These are phyloP conservation scores for Mesoligia furuncula DNA, from an alignment of 2,888 invertebrate genomes.

Conservation along the genomic window DNA sequence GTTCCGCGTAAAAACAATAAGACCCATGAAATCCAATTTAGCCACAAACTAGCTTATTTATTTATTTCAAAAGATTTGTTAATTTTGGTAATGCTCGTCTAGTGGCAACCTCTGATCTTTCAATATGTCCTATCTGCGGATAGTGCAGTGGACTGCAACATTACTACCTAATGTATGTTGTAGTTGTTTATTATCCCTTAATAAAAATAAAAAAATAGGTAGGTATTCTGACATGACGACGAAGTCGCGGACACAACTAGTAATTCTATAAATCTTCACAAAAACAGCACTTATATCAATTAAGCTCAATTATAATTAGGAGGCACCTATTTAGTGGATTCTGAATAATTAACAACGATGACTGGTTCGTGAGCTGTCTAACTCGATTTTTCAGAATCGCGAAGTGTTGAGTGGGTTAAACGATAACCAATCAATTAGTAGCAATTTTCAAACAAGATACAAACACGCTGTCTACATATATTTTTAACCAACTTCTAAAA, in stretches of 20 bases:
- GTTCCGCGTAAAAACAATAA: too few relatives aligned
- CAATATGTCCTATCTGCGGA: too few relatives aligned
- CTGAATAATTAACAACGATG: constrained; percentile 18
- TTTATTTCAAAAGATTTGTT: too few relatives aligned
- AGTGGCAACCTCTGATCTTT: too few relatives aligned
- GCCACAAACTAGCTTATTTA: too few relatives aligned
- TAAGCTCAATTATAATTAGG: constrained; percentile 25
- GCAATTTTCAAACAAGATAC: background rate
- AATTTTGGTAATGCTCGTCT: too few relatives aligned
- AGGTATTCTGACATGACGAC: background rate
- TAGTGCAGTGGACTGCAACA: too few relatives aligned
- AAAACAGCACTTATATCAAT: constrained; percentile 14
- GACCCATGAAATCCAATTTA: too few relatives aligned
- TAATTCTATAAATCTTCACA: constrained; percentile 13
- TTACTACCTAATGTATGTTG: too few relatives aligned
- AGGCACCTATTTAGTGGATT: constrained; percentile 4
- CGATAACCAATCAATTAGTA: constrained; percentile 27
- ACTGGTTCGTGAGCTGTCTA: constrained; percentile 15
- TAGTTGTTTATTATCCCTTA: too few relatives aligned
- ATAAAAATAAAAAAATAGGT: too few relatives aligned
- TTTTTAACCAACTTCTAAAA: too few relatives aligned
- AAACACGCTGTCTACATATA: background rate
- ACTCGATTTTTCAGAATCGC: constrained; percentile 18
- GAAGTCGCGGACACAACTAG: background rate
- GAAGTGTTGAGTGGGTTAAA: constrained; percentile 5